Evolutionary conservation across 2,888 invertebrate genomes (phyloP), one percentile per base, ranked within the genome.

Genomic region (Lepidocyrtinus sp.): DNA sequence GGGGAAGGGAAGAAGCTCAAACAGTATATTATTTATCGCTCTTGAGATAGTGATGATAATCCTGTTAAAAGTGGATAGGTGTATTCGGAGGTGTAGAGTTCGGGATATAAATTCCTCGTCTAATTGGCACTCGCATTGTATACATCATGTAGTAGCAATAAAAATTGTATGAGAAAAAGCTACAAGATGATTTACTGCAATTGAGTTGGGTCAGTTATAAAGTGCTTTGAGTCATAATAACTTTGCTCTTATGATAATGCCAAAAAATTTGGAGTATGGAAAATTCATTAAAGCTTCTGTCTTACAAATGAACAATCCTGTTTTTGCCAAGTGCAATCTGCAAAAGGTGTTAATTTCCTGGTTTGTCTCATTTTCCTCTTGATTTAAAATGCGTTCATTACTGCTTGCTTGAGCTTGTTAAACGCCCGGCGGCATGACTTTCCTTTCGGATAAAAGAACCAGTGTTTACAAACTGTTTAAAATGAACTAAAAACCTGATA

Each of bases 31-130:
- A 25, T 26, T 15, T 5, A 24, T 25, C n/a, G 2, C 1, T 26
- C 26, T 22, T 64, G n/a, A n/a, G n/a, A 64, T 25, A 26, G 26
- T 64, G 22, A 64, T 25, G 7, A 25, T 64, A 64, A 64, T n/a
- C 26, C 25, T 64, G 64, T 26, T n/a, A 64, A 62, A 24, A 64
- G 9, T 46, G 22, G 5, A 17, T 36, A 7, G 2, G 19, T 67
- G 1, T 3, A 17, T 36, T 36, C 36, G 36, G 36, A 12, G 36
- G 36, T 36, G 36, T 36, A 36, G 36, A 36, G 36, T 7, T 36
- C 5, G 36, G 5, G 36, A 36, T 7, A 36, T 36, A 36, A 36
- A 5, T 36, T 36, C 36, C 5, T n/a, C n/a, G n/a, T n/a, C 36
- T 36, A 36, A 36, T 36, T 36, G 36, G 36, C 36, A 36, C 12